These are phyloP conservation scores for Riparia riparia DNA, from an alignment of 2,113 vertebrate species.

Conservation along the genomic window DNA sequence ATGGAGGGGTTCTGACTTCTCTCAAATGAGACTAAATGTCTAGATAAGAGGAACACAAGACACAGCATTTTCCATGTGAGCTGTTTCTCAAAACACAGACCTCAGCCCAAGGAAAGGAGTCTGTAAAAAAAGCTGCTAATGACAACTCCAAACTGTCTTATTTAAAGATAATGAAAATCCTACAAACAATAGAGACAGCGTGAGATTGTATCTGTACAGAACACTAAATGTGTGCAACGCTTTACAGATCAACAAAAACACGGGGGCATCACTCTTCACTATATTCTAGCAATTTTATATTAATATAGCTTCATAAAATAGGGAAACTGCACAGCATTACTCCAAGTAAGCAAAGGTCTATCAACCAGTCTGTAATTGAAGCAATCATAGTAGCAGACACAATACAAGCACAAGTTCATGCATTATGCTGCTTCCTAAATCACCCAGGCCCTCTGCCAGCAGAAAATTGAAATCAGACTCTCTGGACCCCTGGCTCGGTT, in stretches of 20 bases:
- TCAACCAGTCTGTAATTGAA: slow-evolving; percentile 1
- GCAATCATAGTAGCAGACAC: not conserved
- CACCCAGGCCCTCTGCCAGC: not conserved
- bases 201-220: not conserved
- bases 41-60: not conserved
- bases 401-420: not conserved
- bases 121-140: not conserved
- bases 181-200: not conserved
- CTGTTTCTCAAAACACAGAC: not conserved
- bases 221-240: not conserved
- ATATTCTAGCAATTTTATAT: not conserved
- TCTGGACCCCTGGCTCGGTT: not conserved
- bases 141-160: not conserved
- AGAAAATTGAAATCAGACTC: not conserved
- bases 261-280: not conserved
- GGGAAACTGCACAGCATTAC: not conserved
- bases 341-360: not conserved
- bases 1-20: not conserved
- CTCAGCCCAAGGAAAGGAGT: not conserved
- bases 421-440: not conserved
- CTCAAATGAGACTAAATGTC: not conserved
- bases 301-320: not conserved
- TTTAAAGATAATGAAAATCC: not conserved
- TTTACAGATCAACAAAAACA: not conserved
- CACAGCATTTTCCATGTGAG: not conserved